Percentiles rank a stretch among this genome's conserved stretches.
These are phyloP conservation scores for Passer domesticus DNA, from an alignment of 2,113 vertebrate genomes.

Conservation along the genomic window DNA sequence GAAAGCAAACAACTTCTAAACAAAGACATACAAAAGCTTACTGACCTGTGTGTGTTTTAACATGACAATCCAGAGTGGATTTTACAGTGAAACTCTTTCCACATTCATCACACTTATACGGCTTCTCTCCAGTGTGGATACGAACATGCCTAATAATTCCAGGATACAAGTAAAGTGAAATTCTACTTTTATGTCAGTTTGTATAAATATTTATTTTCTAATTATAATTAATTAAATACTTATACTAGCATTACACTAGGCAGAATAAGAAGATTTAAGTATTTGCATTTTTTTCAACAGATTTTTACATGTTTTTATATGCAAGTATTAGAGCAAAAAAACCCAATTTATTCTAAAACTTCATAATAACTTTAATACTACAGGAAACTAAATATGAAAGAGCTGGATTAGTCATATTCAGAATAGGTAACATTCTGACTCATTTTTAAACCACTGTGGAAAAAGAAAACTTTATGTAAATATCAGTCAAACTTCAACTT, in stretches of 20 bases:
- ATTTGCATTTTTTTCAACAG: not conserved
- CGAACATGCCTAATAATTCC: conserved; percentile 82
- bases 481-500: not conserved
- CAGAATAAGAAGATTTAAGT: not conserved
- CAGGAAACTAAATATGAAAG: not conserved
- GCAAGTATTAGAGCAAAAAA: not conserved
- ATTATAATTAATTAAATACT: not conserved
- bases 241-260: not conserved
- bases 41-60: conserved; percentile 91
- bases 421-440: not conserved
- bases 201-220: not conserved
- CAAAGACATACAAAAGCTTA: not conserved
- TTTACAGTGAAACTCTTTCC: conserved; percentile 94
- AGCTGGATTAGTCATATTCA: not conserved
- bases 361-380: not conserved
- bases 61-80: conserved; percentile 90
- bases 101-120: conserved; percentile 89
- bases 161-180: not conserved
- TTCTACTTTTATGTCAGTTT: not conserved
- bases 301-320: not conserved
- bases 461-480: not conserved
- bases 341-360: not conserved
- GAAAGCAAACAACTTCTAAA: not conserved
- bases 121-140: conserved; percentile 91
- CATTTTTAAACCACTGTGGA: not conserved